These are phyloP conservation scores for Anthoscopus minutus DNA, from an alignment of 2,113 vertebrate genomes.

Conservation along the genomic window DNA sequence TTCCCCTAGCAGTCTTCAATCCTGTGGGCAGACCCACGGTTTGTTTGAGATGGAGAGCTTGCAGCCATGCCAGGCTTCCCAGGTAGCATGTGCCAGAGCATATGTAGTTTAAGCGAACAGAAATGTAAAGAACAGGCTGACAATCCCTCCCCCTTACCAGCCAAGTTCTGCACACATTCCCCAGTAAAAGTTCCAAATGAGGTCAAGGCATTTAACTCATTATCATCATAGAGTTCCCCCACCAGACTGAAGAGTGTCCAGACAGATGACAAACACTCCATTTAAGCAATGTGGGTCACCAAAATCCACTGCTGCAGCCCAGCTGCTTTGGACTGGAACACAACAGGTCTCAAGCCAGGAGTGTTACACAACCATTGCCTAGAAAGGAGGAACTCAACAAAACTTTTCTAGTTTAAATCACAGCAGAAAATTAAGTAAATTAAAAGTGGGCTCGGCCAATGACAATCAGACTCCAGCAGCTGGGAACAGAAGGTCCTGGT, in stretches of 20 bases:
- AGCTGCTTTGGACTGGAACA: constrained; percentile 39
- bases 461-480: neutral
- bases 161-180: neutral
- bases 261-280: neutral
- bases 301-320: neutral
- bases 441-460: neutral
- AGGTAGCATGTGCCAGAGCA: neutral
- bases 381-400: neutral
- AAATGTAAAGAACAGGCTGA: neutral
- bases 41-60: neutral
- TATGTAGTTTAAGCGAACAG: neutral
- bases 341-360: neutral
- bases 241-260: neutral
- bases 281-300: neutral
- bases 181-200: neutral
- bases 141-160: neutral
- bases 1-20: neutral
- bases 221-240: neutral
- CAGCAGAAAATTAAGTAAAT: neutral
- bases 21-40: neutral
- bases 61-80: neutral
- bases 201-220: constrained; percentile 10
- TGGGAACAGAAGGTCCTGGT: neutral
- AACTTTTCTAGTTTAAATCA: neutral
- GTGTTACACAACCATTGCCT: neutral